Percentiles rank a stretch among this genome's conserved stretches.
Evolutionary conservation across 2,113 vertebrate species (phyloP).

Genomic region (Anolis sagrei): DNA sequence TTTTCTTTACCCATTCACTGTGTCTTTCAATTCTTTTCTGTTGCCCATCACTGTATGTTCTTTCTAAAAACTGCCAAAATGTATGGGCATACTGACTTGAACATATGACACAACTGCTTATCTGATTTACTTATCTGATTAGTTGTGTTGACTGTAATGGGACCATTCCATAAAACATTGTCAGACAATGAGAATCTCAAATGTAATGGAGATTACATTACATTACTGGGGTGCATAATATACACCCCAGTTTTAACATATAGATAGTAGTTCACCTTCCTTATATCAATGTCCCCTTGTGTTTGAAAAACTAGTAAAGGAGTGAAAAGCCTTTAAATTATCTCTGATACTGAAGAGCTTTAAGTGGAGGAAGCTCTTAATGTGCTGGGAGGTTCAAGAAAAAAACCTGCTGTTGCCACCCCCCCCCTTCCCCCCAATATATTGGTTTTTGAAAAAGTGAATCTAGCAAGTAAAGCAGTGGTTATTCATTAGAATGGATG

Average conservation of each 20-base stretch:
- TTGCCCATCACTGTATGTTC: background rate
- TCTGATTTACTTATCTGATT: background rate
- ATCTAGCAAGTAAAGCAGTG: background rate
- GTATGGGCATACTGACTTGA: background rate
- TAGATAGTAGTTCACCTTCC: background rate
- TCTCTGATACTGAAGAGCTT: too few relatives aligned
- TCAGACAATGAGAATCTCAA: background rate
- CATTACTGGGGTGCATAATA: too few relatives aligned
- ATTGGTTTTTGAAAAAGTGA: background rate
- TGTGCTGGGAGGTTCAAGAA: background rate
- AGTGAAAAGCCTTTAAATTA: too few relatives aligned
- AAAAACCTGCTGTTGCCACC: too few relatives aligned
- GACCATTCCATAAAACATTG: background rate
- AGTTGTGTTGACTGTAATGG: background rate
- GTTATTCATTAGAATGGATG: background rate
- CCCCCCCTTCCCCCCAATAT: too few relatives aligned
- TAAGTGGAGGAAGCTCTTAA: too few relatives aligned
- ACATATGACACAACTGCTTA: background rate
- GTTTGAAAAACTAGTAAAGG: background rate
- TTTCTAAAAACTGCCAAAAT: background rate
- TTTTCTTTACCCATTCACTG: slow-evolving; percentile 20
- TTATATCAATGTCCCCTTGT: background rate
- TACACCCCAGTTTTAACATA: background rate
- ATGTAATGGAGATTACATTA: background rate
- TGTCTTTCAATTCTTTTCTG: slow-evolving; percentile 27